Percentiles rank a stretch among this genome's conserved stretches.
These are phyloP conservation scores for Prionailurus viverrinus DNA, from an alignment of 2,113 vertebrate species.

Conservation along the genomic window DNA sequence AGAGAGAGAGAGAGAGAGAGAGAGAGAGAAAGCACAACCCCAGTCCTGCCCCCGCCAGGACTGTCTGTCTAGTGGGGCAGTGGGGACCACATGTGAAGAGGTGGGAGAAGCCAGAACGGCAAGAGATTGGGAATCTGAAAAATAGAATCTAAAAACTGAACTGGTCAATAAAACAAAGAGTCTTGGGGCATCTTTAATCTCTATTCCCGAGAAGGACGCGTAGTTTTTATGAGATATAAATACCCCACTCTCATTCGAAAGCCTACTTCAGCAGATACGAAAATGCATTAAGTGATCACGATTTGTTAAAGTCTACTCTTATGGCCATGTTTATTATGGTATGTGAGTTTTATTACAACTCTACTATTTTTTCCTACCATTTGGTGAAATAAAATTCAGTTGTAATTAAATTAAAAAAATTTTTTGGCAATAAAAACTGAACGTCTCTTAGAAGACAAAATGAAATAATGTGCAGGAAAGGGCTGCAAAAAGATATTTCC, in stretches of 20 bases:
- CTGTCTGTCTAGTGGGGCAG: not conserved
- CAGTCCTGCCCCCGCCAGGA: not conserved
- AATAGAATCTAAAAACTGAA: not conserved
- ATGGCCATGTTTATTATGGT: not conserved
- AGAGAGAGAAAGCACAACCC: not conserved
- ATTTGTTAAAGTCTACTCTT: not conserved
- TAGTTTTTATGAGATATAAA: not conserved
- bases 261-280: not conserved
- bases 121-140: not conserved
- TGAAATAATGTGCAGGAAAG: not conserved
- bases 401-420: not conserved
- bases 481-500: constrained; percentile 22
- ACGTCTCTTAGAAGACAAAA: constrained; percentile 40
- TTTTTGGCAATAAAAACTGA: not conserved
- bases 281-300: not conserved
- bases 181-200: not conserved
- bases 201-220: not conserved
- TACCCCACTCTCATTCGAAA: not conserved
- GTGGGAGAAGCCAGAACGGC: not conserved
- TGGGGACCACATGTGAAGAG: not conserved
- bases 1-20: not conserved
- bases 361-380: not conserved
- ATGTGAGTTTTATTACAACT: constrained; percentile 4
- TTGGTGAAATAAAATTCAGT: constrained; percentile 33
- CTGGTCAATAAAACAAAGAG: not conserved